Conservation (phyloP, 2,113 vertebrate genomes). For the Phoenicopterus ruber region DNA sequence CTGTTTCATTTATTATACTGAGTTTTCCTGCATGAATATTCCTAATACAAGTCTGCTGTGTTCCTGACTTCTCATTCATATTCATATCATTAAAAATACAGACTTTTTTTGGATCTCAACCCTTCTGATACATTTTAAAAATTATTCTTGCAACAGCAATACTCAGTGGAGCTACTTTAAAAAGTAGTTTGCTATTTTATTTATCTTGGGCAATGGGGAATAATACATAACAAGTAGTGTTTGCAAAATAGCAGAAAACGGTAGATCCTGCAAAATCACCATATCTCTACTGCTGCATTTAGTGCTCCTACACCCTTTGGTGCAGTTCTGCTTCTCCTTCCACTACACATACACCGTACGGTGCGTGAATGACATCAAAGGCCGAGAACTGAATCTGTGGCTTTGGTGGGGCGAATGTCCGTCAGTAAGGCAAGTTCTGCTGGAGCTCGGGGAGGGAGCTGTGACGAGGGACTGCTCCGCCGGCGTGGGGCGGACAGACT, state of each 20-base stretch:
- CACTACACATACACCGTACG: not conserved
- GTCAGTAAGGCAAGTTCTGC: not conserved
- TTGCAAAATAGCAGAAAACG: not conserved
- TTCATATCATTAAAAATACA: not conserved
- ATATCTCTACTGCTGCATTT: not conserved
- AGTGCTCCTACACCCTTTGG: not conserved
- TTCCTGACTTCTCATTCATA: not conserved
- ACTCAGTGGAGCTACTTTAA: not conserved
- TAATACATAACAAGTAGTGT: not conserved
- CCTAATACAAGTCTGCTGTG: not conserved
- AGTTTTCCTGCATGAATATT: not conserved
- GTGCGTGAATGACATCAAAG: not conserved
- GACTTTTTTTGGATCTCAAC: not conserved
- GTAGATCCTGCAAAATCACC: not conserved
- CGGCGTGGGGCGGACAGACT: no score
- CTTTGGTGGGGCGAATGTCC: not conserved
- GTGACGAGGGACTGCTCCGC: not conserved
- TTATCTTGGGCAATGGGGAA: not conserved
- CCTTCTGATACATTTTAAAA: not conserved
- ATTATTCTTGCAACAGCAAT: not conserved
- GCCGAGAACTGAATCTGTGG: not conserved
- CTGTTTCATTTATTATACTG: not conserved
- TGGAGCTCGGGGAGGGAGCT: fast-evolving
- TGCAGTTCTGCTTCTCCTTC: not conserved
- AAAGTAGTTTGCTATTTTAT: not conserved